Evolutionary conservation across 2,888 invertebrate species (phyloP).

Genomic region (Aleiodes alternator): DNA sequence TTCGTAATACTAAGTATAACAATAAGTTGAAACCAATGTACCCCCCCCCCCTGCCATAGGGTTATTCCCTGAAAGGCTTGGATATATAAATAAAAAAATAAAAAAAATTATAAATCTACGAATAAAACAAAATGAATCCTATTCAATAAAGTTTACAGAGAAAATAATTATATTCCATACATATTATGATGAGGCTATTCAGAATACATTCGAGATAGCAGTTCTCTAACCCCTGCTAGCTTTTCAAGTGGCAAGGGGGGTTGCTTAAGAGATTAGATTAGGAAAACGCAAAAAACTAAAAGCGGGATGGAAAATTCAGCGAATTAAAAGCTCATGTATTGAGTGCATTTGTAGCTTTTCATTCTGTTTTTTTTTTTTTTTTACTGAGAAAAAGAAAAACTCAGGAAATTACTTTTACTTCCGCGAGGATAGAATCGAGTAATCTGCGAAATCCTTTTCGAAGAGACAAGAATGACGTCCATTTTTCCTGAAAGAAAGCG

Average conservation of each 20-base stretch:
- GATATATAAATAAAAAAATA: too few relatives aligned
- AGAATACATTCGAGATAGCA: not conserved
- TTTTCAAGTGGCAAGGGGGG: not conserved
- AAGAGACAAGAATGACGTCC: too few relatives aligned
- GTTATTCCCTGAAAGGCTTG: too few relatives aligned
- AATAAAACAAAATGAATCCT: too few relatives aligned
- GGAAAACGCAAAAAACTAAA: not conserved
- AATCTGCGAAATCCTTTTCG: too few relatives aligned
- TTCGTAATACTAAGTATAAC: too few relatives aligned
- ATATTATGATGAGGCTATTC: not conserved
- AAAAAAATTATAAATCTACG: too few relatives aligned
- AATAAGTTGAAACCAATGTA: too few relatives aligned
- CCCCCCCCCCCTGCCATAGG: too few relatives aligned
- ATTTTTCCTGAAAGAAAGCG: too few relatives aligned
- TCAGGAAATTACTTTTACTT: not conserved
- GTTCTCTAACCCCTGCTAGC: not conserved
- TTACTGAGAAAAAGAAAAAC: not conserved
- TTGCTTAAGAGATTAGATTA: conserved; percentile 12
- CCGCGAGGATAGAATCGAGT: not conserved
- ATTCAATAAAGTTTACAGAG: too few relatives aligned
- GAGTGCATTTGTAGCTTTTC: conserved; percentile 6
- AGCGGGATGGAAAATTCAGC: not conserved
- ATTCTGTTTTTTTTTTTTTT: too few relatives aligned
- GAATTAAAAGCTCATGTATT: conserved; percentile 9
- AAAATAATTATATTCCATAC: not conserved